A percentile compares a stretch with the other conserved stretches of the same genome.
phyloP scores from a whole-genome alignment of 1,140 invertebrate species.

The Batillaria attramentaria region DNA sequence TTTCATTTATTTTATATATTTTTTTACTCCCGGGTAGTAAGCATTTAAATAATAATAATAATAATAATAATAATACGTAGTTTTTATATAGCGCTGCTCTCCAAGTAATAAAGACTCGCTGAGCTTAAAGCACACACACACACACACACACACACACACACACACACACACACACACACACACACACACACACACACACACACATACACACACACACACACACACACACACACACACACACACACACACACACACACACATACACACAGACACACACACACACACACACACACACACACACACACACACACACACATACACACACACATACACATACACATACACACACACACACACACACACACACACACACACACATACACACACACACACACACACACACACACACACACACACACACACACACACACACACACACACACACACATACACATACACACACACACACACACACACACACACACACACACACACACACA shows the following conservation, averaged over 20 bases:
- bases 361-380: not conserved
- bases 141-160: not conserved
- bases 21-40: no score
- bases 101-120: no score
- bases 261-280: not conserved
- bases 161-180: not conserved
- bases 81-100: no score
- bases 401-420: slow-evolving; percentile 2
- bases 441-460: slow-evolving; percentile 4
- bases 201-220: not conserved
- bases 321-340: not conserved
- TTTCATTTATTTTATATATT: no score
- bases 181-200: slow-evolving; percentile 2
- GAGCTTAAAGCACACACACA: not conserved
- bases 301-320: not conserved
- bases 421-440: slow-evolving; percentile 1
- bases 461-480: slow-evolving; percentile 9
- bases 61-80: no score
- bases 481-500: not conserved
- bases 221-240: no score
- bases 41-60: no score
- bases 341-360: not conserved
- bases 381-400: slow-evolving; percentile 15
- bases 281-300: not conserved
- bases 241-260: not conserved